Conservation (phyloP, 2,797 vertebrate genomes). For the Tenualosa ilisha region DNA sequence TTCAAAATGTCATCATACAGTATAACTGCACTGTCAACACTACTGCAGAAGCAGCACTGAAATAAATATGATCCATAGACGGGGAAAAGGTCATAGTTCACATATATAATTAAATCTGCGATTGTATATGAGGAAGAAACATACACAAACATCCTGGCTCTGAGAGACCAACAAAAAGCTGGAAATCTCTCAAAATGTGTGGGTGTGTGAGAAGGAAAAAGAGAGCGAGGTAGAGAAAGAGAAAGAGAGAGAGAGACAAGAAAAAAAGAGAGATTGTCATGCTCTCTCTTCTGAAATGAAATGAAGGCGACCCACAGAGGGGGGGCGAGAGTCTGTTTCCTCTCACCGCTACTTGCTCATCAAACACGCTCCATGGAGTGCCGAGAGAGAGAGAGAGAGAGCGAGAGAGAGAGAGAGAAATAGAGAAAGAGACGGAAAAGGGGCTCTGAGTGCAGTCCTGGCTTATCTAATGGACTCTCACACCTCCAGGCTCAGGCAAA, state of each 20-base stretch:
- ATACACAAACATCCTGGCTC: background rate
- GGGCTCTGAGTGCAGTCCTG: background rate
- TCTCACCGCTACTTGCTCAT: conserved; percentile 74
- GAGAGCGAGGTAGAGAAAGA: conserved; percentile 17
- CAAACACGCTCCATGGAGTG: conserved; percentile 71
- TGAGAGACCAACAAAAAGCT: background rate
- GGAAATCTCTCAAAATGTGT: background rate
- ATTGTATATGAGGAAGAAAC: background rate
- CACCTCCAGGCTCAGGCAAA: conserved; percentile 52
- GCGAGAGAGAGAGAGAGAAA: background rate
- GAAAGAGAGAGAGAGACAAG: background rate
- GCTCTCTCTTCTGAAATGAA: conserved; percentile 55
- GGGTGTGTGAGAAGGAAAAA: background rate
- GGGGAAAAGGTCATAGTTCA: background rate
- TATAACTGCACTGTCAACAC: background rate
- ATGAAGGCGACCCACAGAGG: conserved; percentile 65
- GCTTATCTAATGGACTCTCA: background rate
- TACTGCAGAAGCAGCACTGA: background rate
- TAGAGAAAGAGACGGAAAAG: background rate
- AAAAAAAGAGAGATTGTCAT: conserved; percentile 36
- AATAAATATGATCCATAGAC: background rate
- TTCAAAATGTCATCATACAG: conserved; percentile 14
- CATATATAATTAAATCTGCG: background rate
- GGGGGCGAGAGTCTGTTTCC: conserved; percentile 72
- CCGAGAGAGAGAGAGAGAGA: conserved; percentile 4